phyloP scores from a whole-genome alignment of 2,113 vertebrate genomes.

The Origma solitaria region DNA sequence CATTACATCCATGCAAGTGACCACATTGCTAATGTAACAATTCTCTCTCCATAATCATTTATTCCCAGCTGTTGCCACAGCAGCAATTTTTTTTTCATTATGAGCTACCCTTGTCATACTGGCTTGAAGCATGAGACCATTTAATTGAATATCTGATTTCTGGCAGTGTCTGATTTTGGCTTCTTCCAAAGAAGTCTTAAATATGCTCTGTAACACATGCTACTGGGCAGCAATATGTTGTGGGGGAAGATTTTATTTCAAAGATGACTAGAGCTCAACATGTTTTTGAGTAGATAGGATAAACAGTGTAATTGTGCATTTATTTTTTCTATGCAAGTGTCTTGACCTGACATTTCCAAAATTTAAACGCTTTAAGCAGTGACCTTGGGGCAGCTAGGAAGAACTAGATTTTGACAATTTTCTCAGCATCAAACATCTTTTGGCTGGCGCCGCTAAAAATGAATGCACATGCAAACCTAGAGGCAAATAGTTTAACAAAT shows the following conservation, averaged over 20 bases:
- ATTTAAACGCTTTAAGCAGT: background rate
- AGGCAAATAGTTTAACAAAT: background rate
- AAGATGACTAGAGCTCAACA: background rate
- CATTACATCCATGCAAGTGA: background rate
- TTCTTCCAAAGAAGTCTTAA: background rate
- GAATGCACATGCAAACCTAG: background rate
- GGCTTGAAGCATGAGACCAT: background rate
- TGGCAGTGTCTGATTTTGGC: background rate
- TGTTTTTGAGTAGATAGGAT: background rate
- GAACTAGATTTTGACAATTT: background rate
- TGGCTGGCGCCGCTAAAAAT: background rate
- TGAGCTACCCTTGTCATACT: background rate
- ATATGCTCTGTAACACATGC: background rate
- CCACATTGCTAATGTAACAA: background rate
- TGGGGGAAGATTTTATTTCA: background rate
- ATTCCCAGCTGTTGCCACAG: background rate
- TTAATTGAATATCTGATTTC: conserved; percentile 22
- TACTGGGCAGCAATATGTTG: conserved; percentile 2
- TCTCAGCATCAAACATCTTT: background rate
- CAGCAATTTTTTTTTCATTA: background rate
- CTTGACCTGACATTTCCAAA: background rate
- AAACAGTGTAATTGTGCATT: background rate
- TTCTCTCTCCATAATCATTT: background rate
- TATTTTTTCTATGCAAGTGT: background rate
- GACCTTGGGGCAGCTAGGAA: background rate